Evolutionary conservation across 2,888 invertebrate species (phyloP).

Genomic region (Tinea trinotella): DNA sequence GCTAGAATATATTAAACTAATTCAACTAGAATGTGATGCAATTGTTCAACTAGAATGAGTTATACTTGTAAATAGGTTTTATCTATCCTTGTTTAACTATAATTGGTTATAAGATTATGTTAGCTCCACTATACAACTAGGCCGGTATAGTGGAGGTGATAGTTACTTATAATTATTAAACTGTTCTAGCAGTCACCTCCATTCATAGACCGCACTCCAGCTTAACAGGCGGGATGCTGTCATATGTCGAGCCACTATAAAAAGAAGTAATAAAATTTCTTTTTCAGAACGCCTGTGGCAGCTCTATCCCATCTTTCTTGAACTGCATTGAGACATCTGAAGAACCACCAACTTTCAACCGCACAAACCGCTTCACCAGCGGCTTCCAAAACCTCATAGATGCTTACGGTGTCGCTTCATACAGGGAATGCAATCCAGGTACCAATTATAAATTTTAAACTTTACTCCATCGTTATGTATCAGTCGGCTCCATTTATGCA

Average conservation of each 20-base stretch:
- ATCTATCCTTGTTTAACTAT: background rate
- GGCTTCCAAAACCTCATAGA: slow-evolving; percentile 96
- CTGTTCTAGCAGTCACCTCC: too few species aligned
- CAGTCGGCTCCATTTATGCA: too few species aligned
- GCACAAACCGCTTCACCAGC: slow-evolving; percentile 92
- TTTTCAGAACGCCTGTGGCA: slow-evolving; percentile 79
- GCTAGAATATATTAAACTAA: too few species aligned
- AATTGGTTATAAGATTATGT: background rate
- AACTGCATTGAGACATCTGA: slow-evolving; percentile 88
- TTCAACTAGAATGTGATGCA: too few species aligned
- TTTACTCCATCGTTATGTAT: too few species aligned
- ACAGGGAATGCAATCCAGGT: slow-evolving; percentile 94
- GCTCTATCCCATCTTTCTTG: slow-evolving; percentile 92
- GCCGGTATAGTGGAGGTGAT: too few species aligned
- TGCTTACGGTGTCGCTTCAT: slow-evolving; percentile 93
- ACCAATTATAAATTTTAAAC: too few species aligned
- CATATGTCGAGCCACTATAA: too few species aligned
- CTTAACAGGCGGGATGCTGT: too few species aligned
- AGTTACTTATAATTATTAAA: too few species aligned
- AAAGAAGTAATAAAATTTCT: background rate
- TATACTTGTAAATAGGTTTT: background rate
- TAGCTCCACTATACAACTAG: background rate
- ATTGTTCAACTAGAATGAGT: too few species aligned
- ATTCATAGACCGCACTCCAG: too few species aligned
- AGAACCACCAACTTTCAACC: slow-evolving; percentile 91